Conservation (phyloP, 2,113 vertebrate genomes). For the Pseudorectes ferrugineus region DNA sequence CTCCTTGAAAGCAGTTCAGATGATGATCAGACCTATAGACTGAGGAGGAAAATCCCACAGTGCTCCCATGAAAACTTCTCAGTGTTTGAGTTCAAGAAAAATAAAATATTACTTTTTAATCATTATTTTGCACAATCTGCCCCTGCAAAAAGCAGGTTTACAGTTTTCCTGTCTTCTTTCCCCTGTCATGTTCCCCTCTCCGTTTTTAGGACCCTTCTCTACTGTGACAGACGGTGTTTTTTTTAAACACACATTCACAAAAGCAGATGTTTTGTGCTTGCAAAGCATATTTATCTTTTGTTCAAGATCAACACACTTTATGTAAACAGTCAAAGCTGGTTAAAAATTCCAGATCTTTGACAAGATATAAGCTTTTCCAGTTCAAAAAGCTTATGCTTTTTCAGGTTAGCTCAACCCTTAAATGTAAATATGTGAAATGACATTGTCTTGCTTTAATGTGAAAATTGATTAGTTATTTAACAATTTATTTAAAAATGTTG, state of each 20-base stretch:
- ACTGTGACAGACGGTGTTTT: conserved; percentile 34
- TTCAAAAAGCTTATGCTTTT: conserved; percentile 44
- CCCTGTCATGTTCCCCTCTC: not conserved
- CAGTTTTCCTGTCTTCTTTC: not conserved
- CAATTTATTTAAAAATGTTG: conserved; percentile 69
- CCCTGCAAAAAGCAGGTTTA: conserved; percentile 40
- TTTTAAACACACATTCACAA: conserved; percentile 35
- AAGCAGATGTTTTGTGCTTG: conserved; percentile 21
- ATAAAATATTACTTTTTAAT: conserved; percentile 35
- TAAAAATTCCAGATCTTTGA: conserved; percentile 24
- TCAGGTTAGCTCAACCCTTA: conserved; percentile 20
- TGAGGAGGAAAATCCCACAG: conserved; percentile 50
- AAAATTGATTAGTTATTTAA: conserved; percentile 64
- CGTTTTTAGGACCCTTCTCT: conserved; percentile 25
- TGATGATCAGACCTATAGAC: conserved; percentile 96
- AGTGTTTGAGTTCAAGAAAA: conserved; percentile 7
- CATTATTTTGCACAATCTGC: conserved; percentile 61
- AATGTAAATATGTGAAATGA: conserved; percentile 71
- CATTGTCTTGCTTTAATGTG: conserved; percentile 65
- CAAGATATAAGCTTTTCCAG: conserved; percentile 25
- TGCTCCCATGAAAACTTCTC: not conserved
- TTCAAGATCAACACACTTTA: not conserved
- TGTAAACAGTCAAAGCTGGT: conserved; percentile 19
- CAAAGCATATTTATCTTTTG: conserved; percentile 33
- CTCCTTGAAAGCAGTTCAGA: conserved; percentile 88